Evolutionary conservation across 1,140 invertebrate species (phyloP), one percentile per base, ranked within the genome.

Genomic region (Oedothorax gibbosus): DNA sequence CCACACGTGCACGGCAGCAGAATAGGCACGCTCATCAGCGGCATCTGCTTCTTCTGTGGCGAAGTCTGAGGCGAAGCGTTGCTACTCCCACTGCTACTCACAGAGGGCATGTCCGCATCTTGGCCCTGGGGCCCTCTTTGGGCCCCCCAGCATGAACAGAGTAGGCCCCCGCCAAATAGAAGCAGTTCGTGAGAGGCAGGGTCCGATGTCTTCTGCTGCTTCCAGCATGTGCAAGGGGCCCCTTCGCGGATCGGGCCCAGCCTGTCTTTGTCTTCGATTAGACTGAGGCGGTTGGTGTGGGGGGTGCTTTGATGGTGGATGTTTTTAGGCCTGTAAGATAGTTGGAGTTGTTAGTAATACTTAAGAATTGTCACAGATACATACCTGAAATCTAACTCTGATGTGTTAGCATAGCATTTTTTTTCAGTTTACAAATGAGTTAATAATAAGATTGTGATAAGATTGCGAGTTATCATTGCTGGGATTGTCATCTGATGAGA

Each of bases 31-130:
- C 81, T 76, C 7, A 85, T 53, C 21, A 85, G 35, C 1, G 83
- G 73, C 56, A 78, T 50, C 21, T 85, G 83, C 21, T 84, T 84
- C 56, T 84, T 84, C 35, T 69, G 14, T 15, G 83, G 83, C 12
- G 83, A 85, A 6, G 83, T 85, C 11, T 73, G 78, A 9, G 83
- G 83, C 5, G 83, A 85, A 15, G 75, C 83, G 53, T 85, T 85
- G 49, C 83, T 85, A 18, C 83, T 85, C 0, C 83, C 75, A 71
- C 83, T 85, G 20, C 83, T 85, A 21, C 83, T 85, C 2, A 78
- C 73, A 0, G 83, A 78, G 0, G 81, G 81, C 81, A 84, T 84
- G 64, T 84, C 81, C 49, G 68, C 64, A 57, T 84, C 81, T 6
- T 15, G 35, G 21, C 20, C 76, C 12, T 56, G 15, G 14, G 49